Base-by-base conservation (phyloP, 64 coral and sea anemone genomes). In the Stylophora pistillata region DNA sequence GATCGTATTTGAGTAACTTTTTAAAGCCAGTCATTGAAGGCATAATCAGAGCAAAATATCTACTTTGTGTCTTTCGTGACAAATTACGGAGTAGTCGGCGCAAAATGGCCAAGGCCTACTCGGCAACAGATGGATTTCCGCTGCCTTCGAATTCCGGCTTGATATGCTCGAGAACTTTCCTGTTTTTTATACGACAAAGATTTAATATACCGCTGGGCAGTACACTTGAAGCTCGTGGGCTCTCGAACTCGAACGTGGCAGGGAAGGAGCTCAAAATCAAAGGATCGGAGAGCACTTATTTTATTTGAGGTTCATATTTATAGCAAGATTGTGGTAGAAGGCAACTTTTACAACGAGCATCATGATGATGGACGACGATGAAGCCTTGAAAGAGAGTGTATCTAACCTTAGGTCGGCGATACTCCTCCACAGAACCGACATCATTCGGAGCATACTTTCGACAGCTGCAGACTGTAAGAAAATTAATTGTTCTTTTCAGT, bases 401-500 rank as follows among this genome's bases (percentile, higher is more conserved):
- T 95, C 93, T 1, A 99, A 93, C 60, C 88, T 99, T n/a, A 89
- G 85, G 58, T 81, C 90, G 47, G 97, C 97, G 15, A 99, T 99
- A 90, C 82, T 99, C 53, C 73, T 99, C 30, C 86, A 93, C 56
- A 88, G 97, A 86, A 90, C 97, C 69, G 97, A 99, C 53, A 99
- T 99, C 30, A 68, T 99, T 15, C 76, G 97, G 17, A 93, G 97
- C 30, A 99, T 99, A 47, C 74, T 99, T 1, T 95, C 97, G 20
- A 99, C 97, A 2, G 97, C 97, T 15, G 97, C 97, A 1, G 93
- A 99, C 33, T 95, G 97, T 99, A 99, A 93, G 97, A 64, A 32
- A 2, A 68, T 4, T 15, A 28, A 53, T 47, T 69, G 30, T 65
- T 82, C 5, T 37, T n/a, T 52, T 25, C 4, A 30, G 4, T 59